Evolutionary conservation across 2,888 invertebrate species (phyloP).

Genomic region (Leucania comma): DNA sequence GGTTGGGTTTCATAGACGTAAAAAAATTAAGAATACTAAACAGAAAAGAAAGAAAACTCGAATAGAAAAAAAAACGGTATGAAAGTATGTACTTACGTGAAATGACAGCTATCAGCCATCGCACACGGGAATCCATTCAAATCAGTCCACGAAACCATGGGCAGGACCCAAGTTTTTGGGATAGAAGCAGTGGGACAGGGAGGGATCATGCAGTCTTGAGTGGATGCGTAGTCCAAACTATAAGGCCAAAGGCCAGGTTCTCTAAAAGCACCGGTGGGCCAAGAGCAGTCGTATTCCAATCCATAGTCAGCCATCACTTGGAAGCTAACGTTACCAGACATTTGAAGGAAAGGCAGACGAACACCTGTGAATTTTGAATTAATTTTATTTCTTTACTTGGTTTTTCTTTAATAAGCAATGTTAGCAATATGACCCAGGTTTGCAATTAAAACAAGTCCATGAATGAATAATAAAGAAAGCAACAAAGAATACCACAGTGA

Average conservation of each 20-base stretch:
- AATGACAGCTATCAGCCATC: constrained; percentile 90
- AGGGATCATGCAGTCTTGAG: constrained; percentile 89
- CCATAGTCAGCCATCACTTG: constrained; percentile 87
- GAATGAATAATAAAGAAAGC: not conserved
- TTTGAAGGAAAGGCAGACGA: constrained; percentile 90
- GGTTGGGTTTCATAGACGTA: no score
- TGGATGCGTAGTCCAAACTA: constrained; percentile 91
- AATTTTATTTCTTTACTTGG: not conserved
- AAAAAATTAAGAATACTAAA: no score
- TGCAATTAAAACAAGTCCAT: not conserved
- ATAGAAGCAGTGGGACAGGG: constrained; percentile 91
- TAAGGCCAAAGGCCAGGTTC: constrained; percentile 92
- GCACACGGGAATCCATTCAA: constrained; percentile 86
- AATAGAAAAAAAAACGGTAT: not conserved
- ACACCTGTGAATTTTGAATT: constrained; percentile 75
- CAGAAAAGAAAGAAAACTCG: not conserved
- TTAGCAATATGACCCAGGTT: not conserved
- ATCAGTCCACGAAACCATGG: constrained; percentile 91
- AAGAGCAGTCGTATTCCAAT: constrained; percentile 91
- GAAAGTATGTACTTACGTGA: constrained; percentile 79
- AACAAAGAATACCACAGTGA: not conserved
- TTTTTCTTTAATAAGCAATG: no score
- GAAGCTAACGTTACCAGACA: constrained; percentile 91
- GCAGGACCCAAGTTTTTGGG: constrained; percentile 92
- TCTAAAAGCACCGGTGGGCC: constrained; percentile 86